Evolutionary conservation across 2,888 invertebrate species (phyloP).

Genomic region (Allophyes oxyacanthae): DNA sequence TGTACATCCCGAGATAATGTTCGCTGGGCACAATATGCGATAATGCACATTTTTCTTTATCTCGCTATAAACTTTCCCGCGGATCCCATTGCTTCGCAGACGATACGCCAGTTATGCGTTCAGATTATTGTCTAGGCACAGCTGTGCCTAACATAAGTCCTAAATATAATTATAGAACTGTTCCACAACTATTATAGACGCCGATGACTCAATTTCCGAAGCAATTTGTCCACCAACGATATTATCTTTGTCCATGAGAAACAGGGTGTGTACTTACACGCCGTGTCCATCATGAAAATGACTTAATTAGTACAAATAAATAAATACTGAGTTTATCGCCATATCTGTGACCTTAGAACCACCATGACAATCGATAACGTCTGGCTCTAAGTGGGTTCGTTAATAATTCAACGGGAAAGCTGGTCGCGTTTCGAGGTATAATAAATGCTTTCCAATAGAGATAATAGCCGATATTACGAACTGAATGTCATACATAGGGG

Average conservation of each 20-base stretch:
- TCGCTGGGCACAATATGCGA: too few relatives aligned
- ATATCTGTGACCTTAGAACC: constrained; percentile 54
- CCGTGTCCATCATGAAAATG: constrained; percentile 7
- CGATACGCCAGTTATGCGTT: too few relatives aligned
- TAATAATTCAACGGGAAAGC: constrained; percentile 45
- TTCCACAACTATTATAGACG: too few relatives aligned
- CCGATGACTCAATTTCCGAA: constrained; percentile 11
- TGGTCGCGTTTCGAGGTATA: constrained; percentile 11
- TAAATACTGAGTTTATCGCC: constrained; percentile 25
- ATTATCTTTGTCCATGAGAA: background rate
- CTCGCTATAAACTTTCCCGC: too few relatives aligned
- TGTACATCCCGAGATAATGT: too few relatives aligned
- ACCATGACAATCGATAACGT: constrained; percentile 55
- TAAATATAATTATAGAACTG: too few relatives aligned
- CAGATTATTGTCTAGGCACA: too few relatives aligned
- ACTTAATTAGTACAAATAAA: constrained; percentile 36
- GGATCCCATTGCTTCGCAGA: too few relatives aligned
- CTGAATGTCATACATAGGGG: background rate
- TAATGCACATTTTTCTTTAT: too few relatives aligned
- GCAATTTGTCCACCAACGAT: constrained; percentile 9
- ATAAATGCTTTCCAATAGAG: constrained; percentile 11
- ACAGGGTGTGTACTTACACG: constrained; percentile 13
- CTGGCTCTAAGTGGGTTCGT: constrained; percentile 41
- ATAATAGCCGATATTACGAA: background rate
- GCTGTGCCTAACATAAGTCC: too few relatives aligned